Percentiles rank a stretch among this genome's conserved stretches.
Conservation (phyloP, 2,797 vertebrate genomes). For the Halcyon chelicuti region DNA sequence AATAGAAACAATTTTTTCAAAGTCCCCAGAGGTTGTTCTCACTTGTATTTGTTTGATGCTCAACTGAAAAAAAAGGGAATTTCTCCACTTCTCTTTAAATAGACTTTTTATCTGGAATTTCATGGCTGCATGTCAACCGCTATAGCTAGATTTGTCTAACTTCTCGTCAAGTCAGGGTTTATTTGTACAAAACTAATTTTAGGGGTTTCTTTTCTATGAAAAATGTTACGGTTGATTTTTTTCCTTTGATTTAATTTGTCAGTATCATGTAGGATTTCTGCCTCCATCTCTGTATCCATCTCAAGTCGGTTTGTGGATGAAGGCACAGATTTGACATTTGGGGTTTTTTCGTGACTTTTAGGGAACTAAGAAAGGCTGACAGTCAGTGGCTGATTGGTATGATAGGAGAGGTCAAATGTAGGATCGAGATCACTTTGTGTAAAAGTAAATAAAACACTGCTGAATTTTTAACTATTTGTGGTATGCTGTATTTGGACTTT, state of each 20-base stretch:
- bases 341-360: neutral
- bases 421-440: neutral
- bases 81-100: neutral
- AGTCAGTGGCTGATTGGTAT: neutral
- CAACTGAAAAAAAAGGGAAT: neutral
- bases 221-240: neutral
- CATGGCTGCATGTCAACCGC: neutral
- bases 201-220: neutral
- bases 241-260: conserved; percentile 38
- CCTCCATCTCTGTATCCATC: neutral
- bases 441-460: neutral
- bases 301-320: neutral
- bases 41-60: neutral
- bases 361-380: neutral
- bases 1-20: neutral
- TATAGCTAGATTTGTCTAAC: neutral
- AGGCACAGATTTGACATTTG: conserved; percentile 1
- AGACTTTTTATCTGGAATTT: neutral
- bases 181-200: conserved; percentile 32
- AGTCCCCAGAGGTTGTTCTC: neutral
- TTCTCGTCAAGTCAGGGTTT: conserved; percentile 31
- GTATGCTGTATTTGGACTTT: neutral
- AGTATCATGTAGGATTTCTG: neutral
- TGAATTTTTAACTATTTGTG: neutral
- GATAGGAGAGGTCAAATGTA: conserved; percentile 4